Evolutionary conservation across 2,797 vertebrate genomes (phyloP).

Genomic region (Enteromius unitaeniatus): DNA sequence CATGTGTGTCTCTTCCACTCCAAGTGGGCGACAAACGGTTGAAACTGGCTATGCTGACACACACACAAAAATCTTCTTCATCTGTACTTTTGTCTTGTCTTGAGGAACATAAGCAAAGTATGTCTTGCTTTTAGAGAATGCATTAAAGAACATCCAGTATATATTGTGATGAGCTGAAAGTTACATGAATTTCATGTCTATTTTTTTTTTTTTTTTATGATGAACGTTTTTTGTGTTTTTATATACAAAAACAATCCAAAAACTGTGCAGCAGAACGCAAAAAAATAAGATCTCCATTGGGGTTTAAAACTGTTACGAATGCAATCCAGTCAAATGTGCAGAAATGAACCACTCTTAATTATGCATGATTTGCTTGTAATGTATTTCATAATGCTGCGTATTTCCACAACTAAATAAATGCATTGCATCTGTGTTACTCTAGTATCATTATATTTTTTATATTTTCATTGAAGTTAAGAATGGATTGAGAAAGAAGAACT

Average conservation of each 20-base stretch:
- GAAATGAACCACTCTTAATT: not conserved
- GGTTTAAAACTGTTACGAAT: not conserved
- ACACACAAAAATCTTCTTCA: not conserved
- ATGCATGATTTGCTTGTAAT: not conserved
- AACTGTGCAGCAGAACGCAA: not conserved
- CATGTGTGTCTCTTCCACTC: slow-evolving; percentile 1
- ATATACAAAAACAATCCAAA: not conserved
- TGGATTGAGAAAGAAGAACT: not conserved
- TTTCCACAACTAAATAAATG: not conserved
- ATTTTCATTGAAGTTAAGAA: not conserved
- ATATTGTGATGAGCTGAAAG: no score
- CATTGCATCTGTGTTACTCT: not conserved
- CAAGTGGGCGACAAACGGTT: not conserved
- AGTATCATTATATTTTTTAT: not conserved
- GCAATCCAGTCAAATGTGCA: not conserved
- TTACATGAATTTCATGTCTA: not conserved
- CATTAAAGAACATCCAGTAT: not conserved
- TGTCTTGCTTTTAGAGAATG: not conserved
- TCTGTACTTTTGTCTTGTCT: not conserved
- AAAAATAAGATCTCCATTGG: not conserved
- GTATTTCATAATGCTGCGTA: not conserved
- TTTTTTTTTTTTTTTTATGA: not conserved
- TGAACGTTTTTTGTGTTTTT: not conserved
- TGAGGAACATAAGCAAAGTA: not conserved
- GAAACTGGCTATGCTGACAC: not conserved